Base-by-base conservation (phyloP, 2,888 invertebrate genomes). In the Polydrusus tereticollis region DNA sequence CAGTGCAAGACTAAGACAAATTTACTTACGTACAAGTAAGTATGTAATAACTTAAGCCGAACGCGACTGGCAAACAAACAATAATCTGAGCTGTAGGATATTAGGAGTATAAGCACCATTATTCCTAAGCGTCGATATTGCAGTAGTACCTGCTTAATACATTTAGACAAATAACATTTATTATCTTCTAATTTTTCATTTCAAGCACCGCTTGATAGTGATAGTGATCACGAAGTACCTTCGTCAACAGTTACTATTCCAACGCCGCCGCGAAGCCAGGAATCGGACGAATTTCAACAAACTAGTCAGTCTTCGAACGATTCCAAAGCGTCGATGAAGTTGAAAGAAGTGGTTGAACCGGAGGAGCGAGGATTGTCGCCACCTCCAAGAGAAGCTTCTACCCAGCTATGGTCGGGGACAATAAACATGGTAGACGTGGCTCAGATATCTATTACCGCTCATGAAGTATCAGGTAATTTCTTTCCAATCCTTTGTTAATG, bases 381-480 rank as follows among this genome's bases (percentile, higher is more conserved):
- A 5, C 80, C 80, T n/a, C 76, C 79, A 26, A 77, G 76, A 23
- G 76, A 72, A 66, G 79, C 81, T 33, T 80, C 81, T 57, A 79
- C 82, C 2, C 74, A 77, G 21, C 78, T 86, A 29, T 96, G 95
- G 95, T 92, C 91, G 72, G 97, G 97, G 1, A 92, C 91, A 76
- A 91, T 97, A 6, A 93, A 92, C 80, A 97, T 97, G 95, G 92
- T 94, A 5, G 97, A 97, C 81, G 94, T 97, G 0, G 94, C 96
- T 0, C 92, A 94, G 78, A 96, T 97, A 81, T 91, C 93, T 78
- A 93, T 95, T 7, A 90, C 92, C 10, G 93, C 95, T 3, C 92
- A 94, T 82, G 91, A 93, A 83, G 93, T 96, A 47, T 85, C 85
- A 29, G 88, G 87, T 79, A 78, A 43, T 38, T 38, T 7, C n/a